A percentile compares a stretch with the other conserved stretches of the same genome.
These are phyloP conservation scores for Mesochorus sp. DNA, from an alignment of 2,888 invertebrate genomes.

Conservation along the genomic window DNA sequence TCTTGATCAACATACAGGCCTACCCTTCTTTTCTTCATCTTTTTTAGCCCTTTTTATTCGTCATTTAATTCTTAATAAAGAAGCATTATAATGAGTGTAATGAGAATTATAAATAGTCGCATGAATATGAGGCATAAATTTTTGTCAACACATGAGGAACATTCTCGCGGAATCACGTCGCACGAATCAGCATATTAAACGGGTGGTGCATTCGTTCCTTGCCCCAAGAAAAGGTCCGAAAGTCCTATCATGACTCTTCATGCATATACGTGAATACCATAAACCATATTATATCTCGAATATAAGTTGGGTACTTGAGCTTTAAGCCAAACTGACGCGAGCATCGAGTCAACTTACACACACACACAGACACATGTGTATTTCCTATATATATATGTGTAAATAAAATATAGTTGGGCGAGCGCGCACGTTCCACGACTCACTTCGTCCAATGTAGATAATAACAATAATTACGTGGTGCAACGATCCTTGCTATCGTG, in stretches of 20 bases:
- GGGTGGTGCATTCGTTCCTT: neutral
- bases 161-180: neutral
- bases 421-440: constrained; percentile 56
- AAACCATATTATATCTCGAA: neutral
- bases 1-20: constrained; percentile 20
- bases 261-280: neutral
- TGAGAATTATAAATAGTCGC: neutral
- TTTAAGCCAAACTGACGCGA: constrained; percentile 8
- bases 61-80: neutral
- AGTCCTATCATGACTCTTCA: neutral
- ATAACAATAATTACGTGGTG: constrained; percentile 63
- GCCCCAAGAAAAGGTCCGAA: constrained; percentile 1
- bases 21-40: neutral
- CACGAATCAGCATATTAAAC: neutral
- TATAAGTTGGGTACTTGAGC: constrained; percentile 16
- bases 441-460: constrained; percentile 62
- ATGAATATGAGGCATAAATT: too few species aligned
- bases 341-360: neutral
- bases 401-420: constrained; percentile 36
- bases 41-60: neutral
- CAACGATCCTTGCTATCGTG: constrained; percentile 62
- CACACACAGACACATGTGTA: neutral
- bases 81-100: neutral
- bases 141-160: neutral
- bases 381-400: constrained; percentile 7